Percentiles rank a stretch among this genome's conserved stretches.
phyloP scores from a whole-genome alignment of 1,140 invertebrate genomes.

The Pristionchus pacificus region DNA sequence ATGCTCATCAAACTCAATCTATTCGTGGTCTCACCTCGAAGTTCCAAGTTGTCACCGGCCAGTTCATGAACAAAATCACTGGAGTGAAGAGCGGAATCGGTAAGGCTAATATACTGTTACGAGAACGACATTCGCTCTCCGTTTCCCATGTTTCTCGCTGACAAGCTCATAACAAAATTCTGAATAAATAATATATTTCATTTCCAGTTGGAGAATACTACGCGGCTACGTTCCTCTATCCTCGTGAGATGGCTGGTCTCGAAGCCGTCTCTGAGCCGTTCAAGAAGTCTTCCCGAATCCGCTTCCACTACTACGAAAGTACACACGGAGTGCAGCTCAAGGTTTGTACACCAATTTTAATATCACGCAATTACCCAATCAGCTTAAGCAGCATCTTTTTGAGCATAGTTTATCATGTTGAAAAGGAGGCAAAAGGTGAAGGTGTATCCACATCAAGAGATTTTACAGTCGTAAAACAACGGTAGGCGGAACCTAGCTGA shows the following conservation, averaged over 20 bases:
- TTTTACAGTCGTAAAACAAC: no score
- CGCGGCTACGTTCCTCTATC: constrained; percentile 54
- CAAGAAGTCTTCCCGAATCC: constrained; percentile 38
- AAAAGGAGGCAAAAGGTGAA: no score
- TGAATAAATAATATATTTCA: constrained; percentile 23
- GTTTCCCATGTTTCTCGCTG: no score
- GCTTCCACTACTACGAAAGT: constrained; percentile 56
- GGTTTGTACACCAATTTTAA: constrained; percentile 33
- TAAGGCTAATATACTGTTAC: constrained; percentile 25
- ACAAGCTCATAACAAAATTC: constrained; percentile 2
- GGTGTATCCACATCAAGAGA: no score
- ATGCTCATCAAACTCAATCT: constrained; percentile 49
- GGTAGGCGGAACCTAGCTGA: no score
- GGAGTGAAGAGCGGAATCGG: constrained; percentile 51
- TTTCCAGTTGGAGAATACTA: constrained; percentile 53
- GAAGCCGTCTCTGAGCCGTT: constrained; percentile 41
- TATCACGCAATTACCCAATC: no score
- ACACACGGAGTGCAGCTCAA: constrained; percentile 57
- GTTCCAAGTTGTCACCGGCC: constrained; percentile 54
- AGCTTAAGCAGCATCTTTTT: no score
- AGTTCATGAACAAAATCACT: constrained; percentile 57
- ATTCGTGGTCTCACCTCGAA: constrained; percentile 51
- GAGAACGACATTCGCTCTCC: constrained; percentile 8
- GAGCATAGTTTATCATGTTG: no score
- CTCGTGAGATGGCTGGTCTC: constrained; percentile 52